Conservation (phyloP, 2,113 vertebrate species). For the Chrysemys picta region DNA sequence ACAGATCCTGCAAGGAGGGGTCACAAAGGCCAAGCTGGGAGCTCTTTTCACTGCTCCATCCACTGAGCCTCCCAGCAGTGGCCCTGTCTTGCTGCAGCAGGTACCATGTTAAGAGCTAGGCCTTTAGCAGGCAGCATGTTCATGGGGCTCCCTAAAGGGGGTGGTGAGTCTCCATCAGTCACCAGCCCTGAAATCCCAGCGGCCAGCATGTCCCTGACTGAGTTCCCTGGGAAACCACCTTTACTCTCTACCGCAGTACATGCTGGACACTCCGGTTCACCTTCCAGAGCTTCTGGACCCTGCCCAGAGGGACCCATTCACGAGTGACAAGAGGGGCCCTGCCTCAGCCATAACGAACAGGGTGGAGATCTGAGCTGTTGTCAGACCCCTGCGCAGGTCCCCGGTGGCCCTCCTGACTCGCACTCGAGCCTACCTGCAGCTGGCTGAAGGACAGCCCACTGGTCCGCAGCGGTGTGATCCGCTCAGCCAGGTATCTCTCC, state of each 20-base stretch:
- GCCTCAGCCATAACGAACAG: not conserved
- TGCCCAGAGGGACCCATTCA: not conserved
- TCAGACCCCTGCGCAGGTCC: not conserved
- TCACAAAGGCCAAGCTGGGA: rapidly evolving
- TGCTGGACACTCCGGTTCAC: not conserved
- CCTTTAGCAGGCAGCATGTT: not conserved
- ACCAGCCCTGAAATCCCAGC: not conserved
- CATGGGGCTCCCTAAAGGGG: not conserved
- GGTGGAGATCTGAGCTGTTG: not conserved
- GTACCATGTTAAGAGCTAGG: not conserved
- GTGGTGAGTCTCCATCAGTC: not conserved
- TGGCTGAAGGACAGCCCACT: conserved; percentile 83
- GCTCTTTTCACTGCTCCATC: rapidly evolving
- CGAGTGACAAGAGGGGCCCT: not conserved
- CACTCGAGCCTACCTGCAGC: conserved; percentile 83
- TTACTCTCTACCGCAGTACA: not conserved
- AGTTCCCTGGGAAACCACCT: not conserved
- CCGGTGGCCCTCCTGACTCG: rapidly evolving
- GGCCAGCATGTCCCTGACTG: not conserved
- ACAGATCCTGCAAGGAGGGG: conserved; percentile 84
- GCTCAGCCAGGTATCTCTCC: conserved; percentile 85
- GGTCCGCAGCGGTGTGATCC: conserved; percentile 81
- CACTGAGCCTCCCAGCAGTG: not conserved
- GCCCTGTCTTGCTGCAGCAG: not conserved
- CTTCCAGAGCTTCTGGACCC: not conserved